phyloP scores from a whole-genome alignment of 2,797 vertebrate species.

The Pseudochirops corinnae region DNA sequence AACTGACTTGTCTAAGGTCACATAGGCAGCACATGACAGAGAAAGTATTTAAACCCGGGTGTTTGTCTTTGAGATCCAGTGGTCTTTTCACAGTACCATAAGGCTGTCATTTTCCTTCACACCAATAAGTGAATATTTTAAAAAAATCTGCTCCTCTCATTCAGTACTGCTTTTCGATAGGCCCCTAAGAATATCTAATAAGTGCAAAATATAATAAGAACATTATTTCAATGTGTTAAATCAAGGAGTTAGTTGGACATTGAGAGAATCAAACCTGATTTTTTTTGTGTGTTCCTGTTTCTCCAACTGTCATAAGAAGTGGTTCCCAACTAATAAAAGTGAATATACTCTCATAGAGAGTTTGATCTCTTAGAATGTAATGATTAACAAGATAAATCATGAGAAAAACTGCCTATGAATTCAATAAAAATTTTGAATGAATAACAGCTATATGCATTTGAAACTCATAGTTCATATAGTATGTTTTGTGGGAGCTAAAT shows the following conservation, averaged over 20 bases:
- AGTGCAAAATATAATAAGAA: not conserved
- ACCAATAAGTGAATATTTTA: not conserved
- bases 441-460: not conserved
- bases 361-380: not conserved
- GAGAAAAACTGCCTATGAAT: not conserved
- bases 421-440: not conserved
- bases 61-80: not conserved
- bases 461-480: too few relatives aligned
- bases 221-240: not conserved
- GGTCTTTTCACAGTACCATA: not conserved
- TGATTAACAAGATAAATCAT: not conserved
- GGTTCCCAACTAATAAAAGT: not conserved
- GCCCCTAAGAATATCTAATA: not conserved
- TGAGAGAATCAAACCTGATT: not conserved
- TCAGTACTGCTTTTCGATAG: not conserved
- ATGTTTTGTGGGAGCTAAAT: not conserved
- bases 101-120: not conserved
- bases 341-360: not conserved
- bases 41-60: constrained; percentile 1
- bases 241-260: not conserved
- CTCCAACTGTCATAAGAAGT: not conserved
- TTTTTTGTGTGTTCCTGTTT: not conserved
- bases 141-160: not conserved
- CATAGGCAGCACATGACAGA: not conserved
- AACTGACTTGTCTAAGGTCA: not conserved